These are phyloP conservation scores for Poeciliopsis paucimaculata DNA, from an alignment of 2,797 vertebrate genomes.

Conservation along the genomic window DNA sequence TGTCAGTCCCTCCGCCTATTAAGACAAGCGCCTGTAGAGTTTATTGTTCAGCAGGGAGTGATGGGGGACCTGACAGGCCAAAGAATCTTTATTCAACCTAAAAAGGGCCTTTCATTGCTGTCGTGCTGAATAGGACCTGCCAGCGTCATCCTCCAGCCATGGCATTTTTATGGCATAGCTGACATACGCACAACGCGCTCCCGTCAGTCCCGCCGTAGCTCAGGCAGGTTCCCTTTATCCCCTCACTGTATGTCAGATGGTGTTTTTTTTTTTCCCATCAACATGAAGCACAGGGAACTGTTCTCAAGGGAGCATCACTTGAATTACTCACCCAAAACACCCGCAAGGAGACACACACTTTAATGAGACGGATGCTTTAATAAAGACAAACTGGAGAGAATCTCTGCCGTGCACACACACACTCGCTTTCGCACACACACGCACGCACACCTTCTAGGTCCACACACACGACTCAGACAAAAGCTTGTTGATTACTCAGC, in stretches of 20 bases:
- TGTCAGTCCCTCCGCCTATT: slow-evolving; percentile 75
- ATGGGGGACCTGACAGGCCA: slow-evolving; percentile 71
- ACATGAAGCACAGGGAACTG: slow-evolving; percentile 45
- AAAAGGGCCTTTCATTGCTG: slow-evolving; percentile 66
- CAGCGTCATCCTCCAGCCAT: slow-evolving; percentile 76
- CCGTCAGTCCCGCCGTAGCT: slow-evolving; percentile 43
- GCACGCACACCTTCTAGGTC: slow-evolving; percentile 22
- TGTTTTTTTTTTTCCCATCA: slow-evolving; percentile 37
- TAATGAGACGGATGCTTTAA: slow-evolving; percentile 34
- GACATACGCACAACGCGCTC: slow-evolving; percentile 67
- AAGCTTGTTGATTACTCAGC: slow-evolving; percentile 70
- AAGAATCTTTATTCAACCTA: slow-evolving; percentile 76
- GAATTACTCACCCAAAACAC: slow-evolving; percentile 56
- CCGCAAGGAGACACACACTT: slow-evolving; percentile 34
- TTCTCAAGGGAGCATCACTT: slow-evolving; percentile 63
- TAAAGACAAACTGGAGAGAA: slow-evolving; percentile 51
- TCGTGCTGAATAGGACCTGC: slow-evolving; percentile 74
- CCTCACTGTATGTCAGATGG: slow-evolving; percentile 62
- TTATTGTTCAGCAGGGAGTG: slow-evolving; percentile 67
- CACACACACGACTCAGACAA: slow-evolving; percentile 59
- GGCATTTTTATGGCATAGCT: slow-evolving; percentile 82
- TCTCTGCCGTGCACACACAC: slow-evolving; percentile 23
- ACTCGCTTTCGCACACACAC: slow-evolving; percentile 9
- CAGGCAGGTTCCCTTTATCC: slow-evolving; percentile 47
- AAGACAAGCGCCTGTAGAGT: slow-evolving; percentile 73